Evolutionary conservation across 2,113 vertebrate genomes (phyloP).

Genomic region (Pan paniscus): DNA sequence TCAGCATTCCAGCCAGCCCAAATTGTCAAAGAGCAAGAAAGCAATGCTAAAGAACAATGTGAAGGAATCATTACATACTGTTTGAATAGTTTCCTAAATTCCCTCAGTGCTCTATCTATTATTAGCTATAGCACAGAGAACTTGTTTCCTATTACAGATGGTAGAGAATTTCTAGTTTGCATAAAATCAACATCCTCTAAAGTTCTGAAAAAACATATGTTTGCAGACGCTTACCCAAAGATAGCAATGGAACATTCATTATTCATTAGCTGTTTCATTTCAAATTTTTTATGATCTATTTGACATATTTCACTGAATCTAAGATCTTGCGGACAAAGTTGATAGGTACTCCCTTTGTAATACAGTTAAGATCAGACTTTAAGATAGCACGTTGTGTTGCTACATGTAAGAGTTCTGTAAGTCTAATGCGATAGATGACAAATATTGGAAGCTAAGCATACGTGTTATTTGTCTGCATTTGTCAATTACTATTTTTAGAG

Average conservation of each 20-base stretch:
- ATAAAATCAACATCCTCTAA: constrained; percentile 57
- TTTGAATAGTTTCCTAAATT: constrained; percentile 33
- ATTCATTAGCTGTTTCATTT: constrained; percentile 35
- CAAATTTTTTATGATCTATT: constrained; percentile 28
- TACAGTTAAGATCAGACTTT: not conserved
- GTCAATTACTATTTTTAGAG: not conserved
- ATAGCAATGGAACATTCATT: constrained; percentile 15
- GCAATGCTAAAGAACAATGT: not conserved
- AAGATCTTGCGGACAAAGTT: not conserved
- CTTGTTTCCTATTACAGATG: constrained; percentile 29
- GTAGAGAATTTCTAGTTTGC: constrained; percentile 12
- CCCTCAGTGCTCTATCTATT: not conserved
- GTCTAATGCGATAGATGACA: not conserved
- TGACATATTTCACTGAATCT: not conserved
- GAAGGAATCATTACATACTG: not conserved
- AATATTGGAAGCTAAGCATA: not conserved
- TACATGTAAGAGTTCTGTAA: not conserved
- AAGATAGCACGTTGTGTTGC: not conserved
- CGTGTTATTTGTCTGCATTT: not conserved
- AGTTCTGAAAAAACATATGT: constrained; percentile 9
- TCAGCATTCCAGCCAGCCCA: not conserved
- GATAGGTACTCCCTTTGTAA: not conserved
- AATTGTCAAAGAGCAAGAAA: not conserved
- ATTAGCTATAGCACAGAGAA: constrained; percentile 6
- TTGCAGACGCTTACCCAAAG: constrained; percentile 38